Evolutionary conservation across 2,113 vertebrate species (phyloP).

Genomic region (Opisthocomus hoazin): DNA sequence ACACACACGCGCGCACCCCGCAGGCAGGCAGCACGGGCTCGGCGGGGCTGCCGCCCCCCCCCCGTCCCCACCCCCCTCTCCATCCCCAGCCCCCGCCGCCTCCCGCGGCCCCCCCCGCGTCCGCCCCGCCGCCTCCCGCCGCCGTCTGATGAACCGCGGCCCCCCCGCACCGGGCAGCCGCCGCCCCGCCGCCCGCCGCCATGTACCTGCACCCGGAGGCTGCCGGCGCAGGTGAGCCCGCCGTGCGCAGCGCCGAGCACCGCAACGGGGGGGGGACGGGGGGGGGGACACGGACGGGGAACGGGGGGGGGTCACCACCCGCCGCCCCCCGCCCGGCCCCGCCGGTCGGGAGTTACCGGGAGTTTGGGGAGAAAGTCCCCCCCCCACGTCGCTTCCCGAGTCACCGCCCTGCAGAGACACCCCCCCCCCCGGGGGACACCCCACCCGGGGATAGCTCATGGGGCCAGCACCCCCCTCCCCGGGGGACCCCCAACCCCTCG

Average conservation of each 20-base stretch:
- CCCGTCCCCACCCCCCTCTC: too few species aligned
- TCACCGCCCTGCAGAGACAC: background rate
- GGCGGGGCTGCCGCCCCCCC: background rate
- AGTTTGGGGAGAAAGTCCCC: background rate
- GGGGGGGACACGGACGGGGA: background rate
- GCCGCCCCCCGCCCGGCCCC: background rate
- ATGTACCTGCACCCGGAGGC: conserved; percentile 54
- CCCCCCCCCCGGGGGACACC: background rate
- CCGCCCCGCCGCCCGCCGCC: background rate
- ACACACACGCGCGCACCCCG: background rate
- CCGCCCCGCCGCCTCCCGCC: background rate
- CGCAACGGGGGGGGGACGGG: background rate
- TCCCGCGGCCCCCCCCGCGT: background rate
- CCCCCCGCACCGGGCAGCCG: background rate
- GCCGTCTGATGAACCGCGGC: conserved; percentile 17
- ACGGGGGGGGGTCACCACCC: too few species aligned
- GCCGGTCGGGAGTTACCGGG: background rate
- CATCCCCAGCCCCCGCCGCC: too few species aligned
- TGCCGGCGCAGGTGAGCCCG: conserved; percentile 25
- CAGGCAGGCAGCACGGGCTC: background rate
- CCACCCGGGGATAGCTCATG: too few species aligned
- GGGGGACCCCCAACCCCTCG: background rate
- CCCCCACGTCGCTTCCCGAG: background rate
- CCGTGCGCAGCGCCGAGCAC: background rate
- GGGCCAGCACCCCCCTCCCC: background rate